Evolutionary conservation across 2,113 vertebrate genomes (phyloP).

Genomic region (rat (Rattus norvegicus)): GRCr8 NC_086023.1:101201001-101201500

Average conservation of each 20-base stretch:
- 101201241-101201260: neutral
- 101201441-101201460: neutral
- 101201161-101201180: neutral
- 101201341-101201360: no score
- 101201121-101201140: neutral
- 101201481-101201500: no score
- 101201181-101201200: neutral
- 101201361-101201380: neutral
- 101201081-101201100: neutral
- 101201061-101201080: neutral
- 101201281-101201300: neutral
- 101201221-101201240: neutral
- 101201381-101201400: neutral
- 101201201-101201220: neutral
- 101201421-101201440: neutral
- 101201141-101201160: neutral
- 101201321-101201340: neutral
- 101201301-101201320: neutral
- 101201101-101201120: neutral
- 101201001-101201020: conserved; percentile 35
- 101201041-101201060: neutral
- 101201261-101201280: neutral
- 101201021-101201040: neutral
- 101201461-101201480: neutral
- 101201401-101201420: neutral